Evolutionary conservation across 1,140 invertebrate genomes (phyloP), one percentile per base, ranked within the genome.

Genomic region (Bilobella aurantiaca): DNA sequence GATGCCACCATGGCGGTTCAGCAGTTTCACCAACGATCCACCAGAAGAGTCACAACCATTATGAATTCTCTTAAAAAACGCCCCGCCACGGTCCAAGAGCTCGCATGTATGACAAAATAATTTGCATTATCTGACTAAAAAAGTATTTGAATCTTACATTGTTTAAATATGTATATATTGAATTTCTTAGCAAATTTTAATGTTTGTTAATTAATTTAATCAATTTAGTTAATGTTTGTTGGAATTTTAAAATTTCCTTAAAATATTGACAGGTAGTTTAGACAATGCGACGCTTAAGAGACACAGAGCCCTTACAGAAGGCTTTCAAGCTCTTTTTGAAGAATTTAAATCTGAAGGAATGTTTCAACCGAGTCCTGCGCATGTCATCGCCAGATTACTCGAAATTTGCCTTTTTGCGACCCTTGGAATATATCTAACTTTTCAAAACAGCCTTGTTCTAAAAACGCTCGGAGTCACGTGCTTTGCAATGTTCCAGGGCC

Each of bases 401-500:
- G 71, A 72, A 34, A 34, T 72, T n/a, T 0, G 68, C 0, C 3
- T 66, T 1, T 62, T 72, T 5, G 57, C 58, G 3, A 46, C 30
- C 28, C 1, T 68, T 5, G 71, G 71, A 34, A 42, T 72, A 1
- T 72, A 69, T 25, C 53, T 72, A 8, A 28, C 68, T 21, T 32
- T 57, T 3, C 28, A 65, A 28, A 42, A 29, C 18, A 53, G 25
- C 53, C 25, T 62, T 1, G 3, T 64, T 0, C 30, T 53, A 3
- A 63, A 29, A 25, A 58, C 37, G 2, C 25, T 72, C 21, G 71
- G 68, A 1, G 3, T 72, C 21, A 14, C 69, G 5, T 57, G 34
- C 23, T 69, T 72, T 30, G 68, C 56, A 0, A 42, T 72, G 62
- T 72, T 68, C 42, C 68, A 69, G 64, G 71, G 71, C 0, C 8